phyloP scores from a whole-genome alignment of 2,888 invertebrate species.

The Amblyjoppa fuscipennis region DNA sequence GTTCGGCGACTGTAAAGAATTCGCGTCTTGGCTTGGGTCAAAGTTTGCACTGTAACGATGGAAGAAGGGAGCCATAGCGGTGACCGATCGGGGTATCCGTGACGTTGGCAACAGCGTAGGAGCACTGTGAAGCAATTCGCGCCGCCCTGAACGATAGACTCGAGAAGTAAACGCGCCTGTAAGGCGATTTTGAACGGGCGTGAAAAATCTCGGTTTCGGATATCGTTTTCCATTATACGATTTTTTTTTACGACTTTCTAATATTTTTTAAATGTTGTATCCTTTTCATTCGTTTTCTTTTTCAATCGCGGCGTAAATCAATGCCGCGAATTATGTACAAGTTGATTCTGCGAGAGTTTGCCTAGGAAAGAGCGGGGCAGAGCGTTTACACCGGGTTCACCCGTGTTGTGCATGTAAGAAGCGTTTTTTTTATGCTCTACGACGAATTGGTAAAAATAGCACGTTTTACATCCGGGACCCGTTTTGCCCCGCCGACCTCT shows the following conservation, averaged over 20 bases:
- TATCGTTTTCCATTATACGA: background rate
- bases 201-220: constrained; percentile 1
- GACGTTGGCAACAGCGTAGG: background rate
- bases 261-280: background rate
- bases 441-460: too few relatives aligned
- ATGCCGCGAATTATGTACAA: too few relatives aligned
- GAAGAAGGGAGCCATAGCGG: background rate
- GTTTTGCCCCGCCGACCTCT: too few relatives aligned
- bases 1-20: constrained; percentile 7
- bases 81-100: background rate
- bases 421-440: too few relatives aligned
- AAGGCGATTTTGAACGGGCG: background rate
- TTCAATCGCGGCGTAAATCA: background rate
- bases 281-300: background rate
- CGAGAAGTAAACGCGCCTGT: constrained; percentile 20
- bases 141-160: constrained; percentile 5
- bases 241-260: background rate
- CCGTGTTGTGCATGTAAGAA: too few relatives aligned
- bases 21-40: background rate
- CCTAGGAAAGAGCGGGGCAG: too few relatives aligned
- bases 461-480: too few relatives aligned
- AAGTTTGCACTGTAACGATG: too few relatives aligned
- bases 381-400: too few relatives aligned
- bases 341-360: too few relatives aligned
- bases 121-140: background rate